A percentile compares a stretch with the other conserved stretches of the same genome.
phyloP scores from a whole-genome alignment of 2,113 vertebrate genomes.

The Motacilla tschutschensis region DNA sequence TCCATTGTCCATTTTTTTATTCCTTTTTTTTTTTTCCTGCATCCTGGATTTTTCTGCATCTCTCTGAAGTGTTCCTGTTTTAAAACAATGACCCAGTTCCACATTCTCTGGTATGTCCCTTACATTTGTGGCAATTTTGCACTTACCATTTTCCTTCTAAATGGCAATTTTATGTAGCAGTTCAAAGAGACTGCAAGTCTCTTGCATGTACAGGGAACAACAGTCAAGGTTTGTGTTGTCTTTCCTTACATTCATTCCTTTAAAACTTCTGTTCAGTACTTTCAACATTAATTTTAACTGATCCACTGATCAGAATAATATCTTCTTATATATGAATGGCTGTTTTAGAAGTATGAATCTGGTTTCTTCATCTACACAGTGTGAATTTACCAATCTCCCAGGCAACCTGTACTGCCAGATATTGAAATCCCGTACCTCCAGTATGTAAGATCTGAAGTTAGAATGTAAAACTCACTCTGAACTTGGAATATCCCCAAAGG shows the following conservation, averaged over 20 bases:
- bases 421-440: not conserved
- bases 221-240: not conserved
- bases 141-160: not conserved
- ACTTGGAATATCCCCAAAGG: conserved; percentile 23
- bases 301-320: conserved; percentile 13
- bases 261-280: not conserved
- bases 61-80: not conserved
- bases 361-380: not conserved
- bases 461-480: conserved; percentile 26
- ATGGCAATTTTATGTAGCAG: not conserved
- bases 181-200: not conserved
- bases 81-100: not conserved
- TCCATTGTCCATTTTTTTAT: not conserved
- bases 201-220: not conserved
- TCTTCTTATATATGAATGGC: not conserved
- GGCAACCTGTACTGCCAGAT: not conserved
- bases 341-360: conserved; percentile 13
- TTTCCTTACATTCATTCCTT: not conserved
- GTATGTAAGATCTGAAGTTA: not conserved
- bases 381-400: conserved; percentile 14
- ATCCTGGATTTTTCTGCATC: not conserved
- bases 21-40: not conserved
- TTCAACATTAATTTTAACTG: conserved; percentile 22
- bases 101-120: not conserved
- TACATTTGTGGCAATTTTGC: not conserved